Evolutionary conservation across 2,888 invertebrate species (phyloP), one percentile per base, ranked within the genome.

Genomic region (Mythimna vitellina): DNA sequence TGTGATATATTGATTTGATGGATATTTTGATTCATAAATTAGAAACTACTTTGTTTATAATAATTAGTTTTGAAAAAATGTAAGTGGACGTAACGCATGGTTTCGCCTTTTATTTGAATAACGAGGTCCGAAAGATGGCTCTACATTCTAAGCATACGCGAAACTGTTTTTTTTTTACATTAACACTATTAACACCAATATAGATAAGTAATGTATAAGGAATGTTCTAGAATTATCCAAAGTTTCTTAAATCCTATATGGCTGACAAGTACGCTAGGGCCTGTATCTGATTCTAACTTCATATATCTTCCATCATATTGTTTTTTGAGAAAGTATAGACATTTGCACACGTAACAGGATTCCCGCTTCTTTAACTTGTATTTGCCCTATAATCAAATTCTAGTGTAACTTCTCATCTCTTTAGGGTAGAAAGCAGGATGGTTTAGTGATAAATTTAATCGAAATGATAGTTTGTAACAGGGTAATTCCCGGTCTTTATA

Each of bases 1-100:
- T 91, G 92, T 91, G 91, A 91, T 91, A 90, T 87, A 85, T 85
- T 88, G 71, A 82, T 88, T 85, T 87, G 77, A 85, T 77, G 80
- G 78, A 85, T 85, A 83, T 85, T 85, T 81, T 72, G 68, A 83
- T 78, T 79, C 78, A 73, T 84, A 49, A 78, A 82, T 82, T 86
- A 84, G 85, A 76, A 81, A 70, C 65, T 80, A 74, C 38, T 72
- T 76, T 65, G 72, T 70, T 78, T 78, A 68, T 83, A 68, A 72
- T 82, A 65, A 65, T 51, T 67, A 75, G 72, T 73, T 82, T 76
- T 53, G 66, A 60, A 78, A 71, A 65, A 68, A 53, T 58, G 54
- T 64, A 61, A 73, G 65, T 70, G 58, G 38, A 70, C 1, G 42
- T 58, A 68, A 68, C 7, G 22, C 17, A 74, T 70, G 62, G 56